These are phyloP conservation scores for Marmota flaviventris DNA, from an alignment of 2,113 vertebrate genomes.

Conservation along the genomic window DNA sequence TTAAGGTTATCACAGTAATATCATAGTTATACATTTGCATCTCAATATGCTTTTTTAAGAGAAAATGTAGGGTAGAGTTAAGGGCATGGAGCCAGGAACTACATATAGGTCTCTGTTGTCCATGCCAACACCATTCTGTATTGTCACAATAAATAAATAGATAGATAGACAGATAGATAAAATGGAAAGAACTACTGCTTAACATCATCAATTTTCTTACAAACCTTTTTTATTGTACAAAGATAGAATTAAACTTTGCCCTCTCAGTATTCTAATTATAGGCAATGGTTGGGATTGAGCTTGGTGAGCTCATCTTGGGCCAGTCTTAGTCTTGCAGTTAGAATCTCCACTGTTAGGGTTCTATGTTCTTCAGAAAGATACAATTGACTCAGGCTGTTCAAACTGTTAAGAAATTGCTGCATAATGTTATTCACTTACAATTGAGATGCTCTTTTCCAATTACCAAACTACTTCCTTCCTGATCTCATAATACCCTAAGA, in stretches of 20 bases:
- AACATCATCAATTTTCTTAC: constrained; percentile 27
- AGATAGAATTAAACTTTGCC: constrained; percentile 3
- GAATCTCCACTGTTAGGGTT: neutral
- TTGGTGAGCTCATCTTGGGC: constrained; percentile 25
- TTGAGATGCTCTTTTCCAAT: neutral
- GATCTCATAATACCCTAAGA: neutral
- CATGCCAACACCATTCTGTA: neutral
- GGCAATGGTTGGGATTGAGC: neutral
- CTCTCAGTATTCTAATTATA: constrained; percentile 33
- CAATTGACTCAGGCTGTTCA: neutral
- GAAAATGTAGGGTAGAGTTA: neutral
- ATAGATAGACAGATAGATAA: no score
- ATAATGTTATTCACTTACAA: neutral
- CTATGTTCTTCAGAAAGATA: neutral
- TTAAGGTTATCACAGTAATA: constrained; percentile 39
- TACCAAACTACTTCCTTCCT: constrained; percentile 25
- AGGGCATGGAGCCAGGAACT: neutral
- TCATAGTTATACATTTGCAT: neutral
- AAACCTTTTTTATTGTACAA: constrained; percentile 7
- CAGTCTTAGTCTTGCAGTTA: constrained; percentile 19
- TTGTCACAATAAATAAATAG: neutral
- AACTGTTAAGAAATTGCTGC: neutral
- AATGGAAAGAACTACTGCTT: neutral
- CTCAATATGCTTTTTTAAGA: neutral
- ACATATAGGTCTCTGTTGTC: neutral